phyloP scores from a whole-genome alignment of 2,113 vertebrate species.

The Casuarius casuarius region DNA sequence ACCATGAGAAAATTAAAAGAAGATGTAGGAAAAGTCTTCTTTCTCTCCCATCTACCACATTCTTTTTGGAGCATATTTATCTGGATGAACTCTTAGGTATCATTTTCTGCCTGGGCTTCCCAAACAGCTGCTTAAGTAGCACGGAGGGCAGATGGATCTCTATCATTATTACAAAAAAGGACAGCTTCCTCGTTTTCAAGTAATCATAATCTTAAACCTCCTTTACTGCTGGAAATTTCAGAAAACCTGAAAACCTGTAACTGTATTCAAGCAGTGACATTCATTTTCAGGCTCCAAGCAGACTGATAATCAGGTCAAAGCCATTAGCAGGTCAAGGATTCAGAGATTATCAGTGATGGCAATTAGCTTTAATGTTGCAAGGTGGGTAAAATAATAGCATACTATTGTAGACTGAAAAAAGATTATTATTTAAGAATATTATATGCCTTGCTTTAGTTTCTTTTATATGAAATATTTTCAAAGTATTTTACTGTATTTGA shows the following conservation, averaged over 20 bases:
- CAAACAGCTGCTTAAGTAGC: not conserved
- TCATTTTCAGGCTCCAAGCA: not conserved
- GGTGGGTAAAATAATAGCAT: not conserved
- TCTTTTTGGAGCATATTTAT: not conserved
- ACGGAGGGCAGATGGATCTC: fast-evolving
- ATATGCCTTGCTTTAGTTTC: not conserved
- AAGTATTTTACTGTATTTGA: not conserved
- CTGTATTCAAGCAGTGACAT: not conserved
- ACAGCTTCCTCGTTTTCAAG: not conserved
- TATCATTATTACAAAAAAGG: not conserved
- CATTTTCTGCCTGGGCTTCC: not conserved
- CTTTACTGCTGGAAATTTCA: not conserved
- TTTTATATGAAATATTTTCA: not conserved
- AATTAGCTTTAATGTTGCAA: not conserved
- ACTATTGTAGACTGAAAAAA: not conserved
- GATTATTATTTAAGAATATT: not conserved
- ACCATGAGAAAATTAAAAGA: not conserved
- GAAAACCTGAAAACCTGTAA: not conserved
- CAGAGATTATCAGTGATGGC: not conserved
- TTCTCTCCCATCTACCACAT: not conserved
- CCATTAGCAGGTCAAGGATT: not conserved
- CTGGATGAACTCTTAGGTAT: not conserved
- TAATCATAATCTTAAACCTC: not conserved
- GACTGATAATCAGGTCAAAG: not conserved
- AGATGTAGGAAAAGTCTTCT: not conserved